Evolutionary conservation across 2,888 invertebrate species (phyloP), one percentile per base, ranked within the genome.

Genomic region (Entomobrya multifasciata): DNA sequence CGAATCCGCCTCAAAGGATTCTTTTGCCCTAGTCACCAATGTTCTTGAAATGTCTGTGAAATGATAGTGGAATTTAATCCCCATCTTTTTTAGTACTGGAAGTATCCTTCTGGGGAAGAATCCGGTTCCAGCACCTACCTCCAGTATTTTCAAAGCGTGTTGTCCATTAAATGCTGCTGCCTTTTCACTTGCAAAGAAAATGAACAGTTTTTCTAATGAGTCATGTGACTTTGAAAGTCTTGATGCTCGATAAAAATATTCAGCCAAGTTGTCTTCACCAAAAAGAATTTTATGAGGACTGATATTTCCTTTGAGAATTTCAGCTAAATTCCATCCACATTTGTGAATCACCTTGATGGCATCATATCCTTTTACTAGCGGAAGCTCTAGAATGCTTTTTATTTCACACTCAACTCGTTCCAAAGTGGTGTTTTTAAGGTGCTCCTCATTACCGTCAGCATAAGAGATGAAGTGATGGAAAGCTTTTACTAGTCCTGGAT

Each of bases 1-100:
- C n/a, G n/a, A n/a, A n/a, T n/a, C n/a, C 13, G 47, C 44, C 15
- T 8, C 36, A 27, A 47, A 22, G 1, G 20, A 17, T 0, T 47
- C 20, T 44, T 25, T 22, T n/a, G n/a, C n/a, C n/a, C n/a, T n/a
- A n/a, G n/a, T n/a, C n/a, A n/a, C n/a, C n/a, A n/a, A n/a, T n/a
- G n/a, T n/a, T n/a, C n/a, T n/a, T n/a, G 78, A 79, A 27, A 79
- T 79, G 30, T 79, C 78, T 4, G 78, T 79, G 44, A 20, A 79
- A 10, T 44, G 41, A 27, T 79, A 79, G n/a, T 79, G 62, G 22
- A 79, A 60, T 25, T 47, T 11, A 2, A 11, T 13, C 0, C 25
- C 47, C 1, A 27, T 2, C 36, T 13, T 62, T 1, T 44, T 30
- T 15, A 47, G 8, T 0, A n/a, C 60, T 13, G 10, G 20, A 3